Evolutionary conservation across 1,140 invertebrate genomes (phyloP), one percentile per base, ranked within the genome.

Genomic region (Zaprionus inermis): DNA sequence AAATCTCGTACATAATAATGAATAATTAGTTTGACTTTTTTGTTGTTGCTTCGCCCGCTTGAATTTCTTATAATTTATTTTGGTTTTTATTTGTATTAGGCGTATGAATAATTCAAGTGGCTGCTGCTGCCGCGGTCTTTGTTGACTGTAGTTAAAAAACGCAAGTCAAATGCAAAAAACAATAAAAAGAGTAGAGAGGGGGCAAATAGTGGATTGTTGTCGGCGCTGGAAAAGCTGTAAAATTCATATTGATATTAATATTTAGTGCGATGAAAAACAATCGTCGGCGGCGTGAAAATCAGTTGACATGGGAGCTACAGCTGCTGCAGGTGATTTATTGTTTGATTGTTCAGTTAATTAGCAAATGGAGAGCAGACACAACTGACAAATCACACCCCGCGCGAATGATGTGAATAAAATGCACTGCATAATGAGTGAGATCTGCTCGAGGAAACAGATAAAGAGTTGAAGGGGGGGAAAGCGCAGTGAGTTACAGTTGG

Each of bases 61-160:
- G 64, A 59, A 68, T 88, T 86, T 86, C 69, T 89, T 88, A 83
- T 88, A 83, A 88, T 88, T 88, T 83, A 88, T 83, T 89, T 89
- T 54, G 77, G 64, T 84, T 84, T 89, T 82, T 89, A 70, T 90
- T 88, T 89, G 73, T 89, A 73, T 81, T 89, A 65, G 71, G 61
- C 74, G 63, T 68, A 89, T 89, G 84, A 89, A 89, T 89, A 84
- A 89, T 89, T 89, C 84, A 89, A 77, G 66, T 76, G 55, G 63
- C 36, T 65, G 28, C 55, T 46, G 65, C 10, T 10, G 30, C 63
- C 16, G 71, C 65, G n/a, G 72, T 49, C 76, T 86, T 85, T 79
- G 70, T 78, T 58, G 55, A 57, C 32, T 55, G 46, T 22, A 52
- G 22, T 3, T 11, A 51, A 54, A 28, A 54, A 64, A 32, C 30